These are phyloP conservation scores for Orchesella flavescens DNA, from an alignment of 2,888 invertebrate genomes.

Conservation along the genomic window DNA sequence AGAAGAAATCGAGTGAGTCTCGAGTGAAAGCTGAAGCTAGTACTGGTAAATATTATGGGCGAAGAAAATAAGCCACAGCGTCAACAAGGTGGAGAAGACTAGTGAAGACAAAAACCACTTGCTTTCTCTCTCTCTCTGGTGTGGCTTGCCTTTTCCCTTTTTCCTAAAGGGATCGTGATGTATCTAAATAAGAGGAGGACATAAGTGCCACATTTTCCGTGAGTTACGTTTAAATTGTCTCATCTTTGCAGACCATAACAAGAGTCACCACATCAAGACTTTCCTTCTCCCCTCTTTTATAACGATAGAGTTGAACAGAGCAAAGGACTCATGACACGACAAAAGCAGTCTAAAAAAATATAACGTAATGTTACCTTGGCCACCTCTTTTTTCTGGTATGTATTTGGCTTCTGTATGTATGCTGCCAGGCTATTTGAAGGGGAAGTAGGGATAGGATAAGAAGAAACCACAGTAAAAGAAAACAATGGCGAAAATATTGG, in stretches of 20 bases:
- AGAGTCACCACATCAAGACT: conserved; percentile 21
- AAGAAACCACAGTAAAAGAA: not conserved
- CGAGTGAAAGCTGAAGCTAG: no score
- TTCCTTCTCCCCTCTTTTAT: not conserved
- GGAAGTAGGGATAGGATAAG: not conserved
- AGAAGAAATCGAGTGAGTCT: not conserved
- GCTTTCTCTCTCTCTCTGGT: not conserved
- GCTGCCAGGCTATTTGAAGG: not conserved
- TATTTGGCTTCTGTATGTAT: not conserved
- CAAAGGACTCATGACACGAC: not conserved
- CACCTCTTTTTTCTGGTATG: not conserved
- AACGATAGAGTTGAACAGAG: not conserved
- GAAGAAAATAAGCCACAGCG: no score
- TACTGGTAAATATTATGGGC: no score
- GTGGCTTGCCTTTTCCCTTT: conserved; percentile 10
- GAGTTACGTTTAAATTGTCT: conserved; percentile 66
- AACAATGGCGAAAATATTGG: conserved; percentile 46
- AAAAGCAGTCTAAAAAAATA: not conserved
- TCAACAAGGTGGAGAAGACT: not conserved
- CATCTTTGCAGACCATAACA: conserved; percentile 51
- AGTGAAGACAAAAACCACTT: not conserved
- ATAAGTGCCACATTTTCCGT: conserved; percentile 64
- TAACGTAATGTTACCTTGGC: not conserved
- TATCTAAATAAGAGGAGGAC: conserved; percentile 63
- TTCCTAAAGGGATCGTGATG: conserved; percentile 42